Evolutionary conservation across 2,888 invertebrate genomes (phyloP), one percentile per base, ranked within the genome.

Genomic region (Octodonta nipae): DNA sequence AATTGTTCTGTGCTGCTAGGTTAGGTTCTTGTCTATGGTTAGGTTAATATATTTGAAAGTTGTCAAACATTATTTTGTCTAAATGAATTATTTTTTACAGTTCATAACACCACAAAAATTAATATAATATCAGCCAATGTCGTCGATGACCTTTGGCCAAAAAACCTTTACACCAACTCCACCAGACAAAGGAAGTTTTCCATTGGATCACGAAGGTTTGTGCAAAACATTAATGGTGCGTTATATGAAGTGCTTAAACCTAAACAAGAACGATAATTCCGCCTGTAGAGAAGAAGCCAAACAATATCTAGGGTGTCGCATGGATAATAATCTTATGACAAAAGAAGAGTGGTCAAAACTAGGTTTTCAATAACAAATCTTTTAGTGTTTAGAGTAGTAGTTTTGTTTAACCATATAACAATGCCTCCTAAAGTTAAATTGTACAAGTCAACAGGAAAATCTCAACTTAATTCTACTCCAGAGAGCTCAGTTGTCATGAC

Each of bases 131-230:
- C 3, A 22, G n/a, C 4, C 11, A 41, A 84, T 84, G 84, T 79
- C 82, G 55, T 70, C 83, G 44, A 78, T 83, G 73, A 84, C 84
- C 46, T 88, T 86, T 67, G 77, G 76, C 31, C 84, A 88, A 61
- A 88, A 87, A 61, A 69, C 70, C 40, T 87, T 89, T 51, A 77
- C 71, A 42, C 87, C 91, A 2, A 78, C 80, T 35, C 77, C 95
- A 16, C 96, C 96, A 32, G 85, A 89, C 51, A 95, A 95, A 62
- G 96, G 96, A 30, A 93, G 93, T 62, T 96, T 96, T 65, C 95
- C 95, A 14, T 64, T 96, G 47, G 96, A 96, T 60, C 93, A 95
- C 62, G 86, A 92, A 47, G 88, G 87, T 35, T 54, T 79, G 32
- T 93, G 93, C 60, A 91, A 87, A 60, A 70, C 71, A 46, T 70